A percentile compares a stretch with the other conserved stretches of the same genome.
phyloP scores from a whole-genome alignment of 2,113 vertebrate genomes.

The Lonchura striata region DNA sequence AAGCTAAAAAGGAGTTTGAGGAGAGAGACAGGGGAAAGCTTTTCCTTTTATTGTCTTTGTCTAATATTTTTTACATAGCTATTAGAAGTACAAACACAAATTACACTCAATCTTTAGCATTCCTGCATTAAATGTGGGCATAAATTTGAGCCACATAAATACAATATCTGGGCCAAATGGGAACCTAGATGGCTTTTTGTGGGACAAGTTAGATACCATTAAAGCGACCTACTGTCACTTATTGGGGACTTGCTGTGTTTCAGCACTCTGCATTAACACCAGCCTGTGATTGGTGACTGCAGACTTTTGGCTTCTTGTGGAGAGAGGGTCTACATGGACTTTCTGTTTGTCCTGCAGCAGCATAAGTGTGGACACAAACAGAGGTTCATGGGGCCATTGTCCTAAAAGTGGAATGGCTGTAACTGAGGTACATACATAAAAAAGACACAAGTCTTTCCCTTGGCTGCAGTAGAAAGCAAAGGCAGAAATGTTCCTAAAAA shows the following conservation, averaged over 20 bases:
- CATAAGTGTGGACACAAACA: rapidly evolving
- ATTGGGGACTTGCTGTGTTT: not conserved
- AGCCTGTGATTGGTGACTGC: not conserved
- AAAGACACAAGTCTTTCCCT: not conserved
- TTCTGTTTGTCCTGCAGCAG: not conserved
- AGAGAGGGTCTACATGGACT: not conserved
- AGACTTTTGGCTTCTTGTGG: not conserved
- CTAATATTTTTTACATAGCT: constrained; percentile 71
- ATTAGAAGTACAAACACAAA: constrained; percentile 65
- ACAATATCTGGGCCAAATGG: not conserved
- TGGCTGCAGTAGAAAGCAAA: not conserved
- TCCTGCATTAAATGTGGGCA: not conserved
- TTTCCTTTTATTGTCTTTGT: constrained; percentile 77
- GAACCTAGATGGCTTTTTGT: not conserved
- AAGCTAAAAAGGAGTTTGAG: constrained; percentile 76
- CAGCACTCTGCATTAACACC: not conserved
- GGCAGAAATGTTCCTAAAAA: not conserved
- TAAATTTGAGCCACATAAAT: not conserved
- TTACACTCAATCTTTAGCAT: constrained; percentile 34
- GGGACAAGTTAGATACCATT: not conserved
- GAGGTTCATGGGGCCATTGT: not conserved
- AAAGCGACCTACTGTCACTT: not conserved
- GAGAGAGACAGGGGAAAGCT: constrained; percentile 75
- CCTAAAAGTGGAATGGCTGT: not conserved
- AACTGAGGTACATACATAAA: not conserved